Conservation (phyloP, 2,888 invertebrate genomes). For the Rhagium mordax region DNA sequence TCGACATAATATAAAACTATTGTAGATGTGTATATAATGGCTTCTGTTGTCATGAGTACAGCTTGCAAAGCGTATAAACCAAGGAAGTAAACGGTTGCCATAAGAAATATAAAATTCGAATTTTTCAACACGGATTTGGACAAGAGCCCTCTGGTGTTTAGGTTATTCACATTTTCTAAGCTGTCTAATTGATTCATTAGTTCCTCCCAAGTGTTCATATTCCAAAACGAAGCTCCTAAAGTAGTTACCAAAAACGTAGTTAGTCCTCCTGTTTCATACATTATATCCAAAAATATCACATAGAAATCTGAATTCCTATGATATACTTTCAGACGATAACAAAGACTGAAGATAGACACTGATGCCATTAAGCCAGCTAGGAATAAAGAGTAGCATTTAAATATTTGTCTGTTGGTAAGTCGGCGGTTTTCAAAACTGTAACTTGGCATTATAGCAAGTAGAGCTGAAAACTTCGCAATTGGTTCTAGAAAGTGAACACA, state of each 20-base stretch:
- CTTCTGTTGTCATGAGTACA: neutral
- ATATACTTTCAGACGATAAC: neutral
- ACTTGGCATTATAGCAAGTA: neutral
- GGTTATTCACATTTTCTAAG: neutral
- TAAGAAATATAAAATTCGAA: neutral
- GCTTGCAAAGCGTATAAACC: neutral
- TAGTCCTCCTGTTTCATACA: neutral
- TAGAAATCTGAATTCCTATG: too few species aligned
- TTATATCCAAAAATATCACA: neutral
- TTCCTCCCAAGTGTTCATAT: slow-evolving; percentile 16
- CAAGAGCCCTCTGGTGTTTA: neutral
- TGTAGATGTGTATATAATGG: neutral
- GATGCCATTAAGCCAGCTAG: neutral
- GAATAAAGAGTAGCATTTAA: neutral
- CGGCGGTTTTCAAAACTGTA: neutral
- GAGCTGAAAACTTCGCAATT: neutral
- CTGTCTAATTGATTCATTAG: neutral
- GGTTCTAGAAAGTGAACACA: neutral
- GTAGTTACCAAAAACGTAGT: neutral
- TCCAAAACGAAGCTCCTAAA: slow-evolving; percentile 11
- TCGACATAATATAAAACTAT: neutral
- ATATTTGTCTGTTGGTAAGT: neutral
- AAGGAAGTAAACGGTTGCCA: neutral
- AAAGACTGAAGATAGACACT: neutral
- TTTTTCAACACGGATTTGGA: neutral